Conservation (phyloP, 2,113 vertebrate genomes). For the Climacteris rufus region DNA sequence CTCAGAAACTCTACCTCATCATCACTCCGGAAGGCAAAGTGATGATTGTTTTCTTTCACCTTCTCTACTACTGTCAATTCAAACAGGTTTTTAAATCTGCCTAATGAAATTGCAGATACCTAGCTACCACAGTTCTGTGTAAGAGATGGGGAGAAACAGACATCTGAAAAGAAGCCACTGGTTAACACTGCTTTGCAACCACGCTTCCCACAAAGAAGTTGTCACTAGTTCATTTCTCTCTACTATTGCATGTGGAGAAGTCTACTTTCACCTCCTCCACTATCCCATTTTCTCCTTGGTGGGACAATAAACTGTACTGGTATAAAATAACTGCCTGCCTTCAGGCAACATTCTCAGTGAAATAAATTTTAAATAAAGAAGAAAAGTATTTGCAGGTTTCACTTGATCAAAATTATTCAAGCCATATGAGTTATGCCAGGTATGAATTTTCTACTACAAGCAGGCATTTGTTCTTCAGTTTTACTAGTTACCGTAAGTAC, state of each 20-base stretch:
- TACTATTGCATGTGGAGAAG: neutral
- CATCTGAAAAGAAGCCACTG: neutral
- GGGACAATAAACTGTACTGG: neutral
- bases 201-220: neutral
- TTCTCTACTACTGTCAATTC: neutral
- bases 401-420: neutral
- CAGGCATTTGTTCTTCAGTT: neutral
- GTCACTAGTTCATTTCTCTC: neutral
- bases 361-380: neutral
- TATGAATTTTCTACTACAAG: neutral
- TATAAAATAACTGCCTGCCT: neutral
- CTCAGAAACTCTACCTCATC: neutral
- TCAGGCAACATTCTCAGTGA: neutral
- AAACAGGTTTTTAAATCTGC: neutral
- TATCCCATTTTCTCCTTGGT: neutral
- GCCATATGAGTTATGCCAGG: neutral
- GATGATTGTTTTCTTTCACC: neutral
- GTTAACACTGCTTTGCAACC: neutral
- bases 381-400: neutral
- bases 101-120: neutral
- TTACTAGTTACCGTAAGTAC: neutral
- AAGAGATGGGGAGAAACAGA: neutral
- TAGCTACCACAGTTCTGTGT: neutral
- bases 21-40: neutral
- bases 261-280: neutral